Evolutionary conservation across 2,888 invertebrate genomes (phyloP), one percentile per base, ranked within the genome.

Genomic region (Thymelicus acteon): DNA sequence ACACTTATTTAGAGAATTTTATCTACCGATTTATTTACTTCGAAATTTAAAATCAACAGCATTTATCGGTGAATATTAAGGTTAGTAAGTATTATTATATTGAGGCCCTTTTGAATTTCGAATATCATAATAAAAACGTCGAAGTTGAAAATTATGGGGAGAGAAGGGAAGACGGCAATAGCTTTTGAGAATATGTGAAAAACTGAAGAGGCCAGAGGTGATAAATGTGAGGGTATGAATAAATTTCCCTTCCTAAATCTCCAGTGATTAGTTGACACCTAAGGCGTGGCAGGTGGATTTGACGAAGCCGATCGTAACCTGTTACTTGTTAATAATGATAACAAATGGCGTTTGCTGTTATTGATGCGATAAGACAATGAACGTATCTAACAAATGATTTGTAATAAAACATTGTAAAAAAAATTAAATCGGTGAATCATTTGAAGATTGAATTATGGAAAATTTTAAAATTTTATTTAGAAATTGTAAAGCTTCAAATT

Each of bases 181-280:
- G 71, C 68, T 66, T 60, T 68, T 15, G 24, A 58, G 60, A 60
- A 67, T 71, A 86, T 86, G 87, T 84, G 91, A 89, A 90, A 90
- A 91, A 91, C 88, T 85, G 80, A 77, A 76, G 77, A 81, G 81
- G 83, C 87, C 85, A 85, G 78, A 83, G 86, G 86, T 91, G 90
- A 91, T 91, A 90, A 91, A 91, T 91, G 90, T 80, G 88, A 85
- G 86, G 89, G 74, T 90, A 92, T 92, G 92, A 92, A 92, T 92
- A 91, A 89, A 90, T 91, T 91, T 89, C 84, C 82, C 85, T 84
- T 81, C 80, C 82, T 77, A 89, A 90, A 89, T 89, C 87, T 89
- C 85, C 84, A 86, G 89, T 87, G 88, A 91, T 92, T 91, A 91
- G 89, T 82, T 82, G 84, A 88, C 85, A 87, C 85, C 85, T 84